A percentile compares a stretch with the other conserved stretches of the same genome.
These are phyloP conservation scores for Orestias chungarensis DNA, from an alignment of 2,797 vertebrate species.

Conservation along the genomic window DNA sequence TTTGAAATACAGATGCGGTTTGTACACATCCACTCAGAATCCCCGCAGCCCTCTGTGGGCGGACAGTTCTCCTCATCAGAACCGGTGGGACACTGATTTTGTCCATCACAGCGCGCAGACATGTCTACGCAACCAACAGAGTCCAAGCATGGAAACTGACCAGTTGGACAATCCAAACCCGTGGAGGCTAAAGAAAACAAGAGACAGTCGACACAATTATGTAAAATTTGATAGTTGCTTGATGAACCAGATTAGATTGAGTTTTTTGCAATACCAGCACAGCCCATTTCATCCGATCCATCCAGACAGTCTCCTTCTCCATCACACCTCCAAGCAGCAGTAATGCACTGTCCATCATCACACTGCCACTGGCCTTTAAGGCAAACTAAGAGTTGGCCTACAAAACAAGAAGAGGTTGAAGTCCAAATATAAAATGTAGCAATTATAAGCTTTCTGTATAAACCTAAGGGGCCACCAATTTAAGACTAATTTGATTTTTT, in stretches of 20 bases:
- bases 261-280: slow-evolving; percentile 62
- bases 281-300: slow-evolving; percentile 89
- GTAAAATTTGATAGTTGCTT: neutral
- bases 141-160: slow-evolving; percentile 80
- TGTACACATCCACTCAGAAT: slow-evolving; percentile 85
- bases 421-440: neutral
- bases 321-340: slow-evolving; percentile 84
- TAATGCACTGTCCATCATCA: slow-evolving; percentile 85
- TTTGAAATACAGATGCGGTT: slow-evolving; percentile 83
- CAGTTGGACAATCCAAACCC: slow-evolving; percentile 69
- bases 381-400: slow-evolving; percentile 53
- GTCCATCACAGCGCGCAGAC: slow-evolving; percentile 81
- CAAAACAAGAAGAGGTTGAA: neutral
- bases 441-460: neutral
- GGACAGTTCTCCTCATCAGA: slow-evolving; percentile 83
- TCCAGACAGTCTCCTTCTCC: slow-evolving; percentile 86
- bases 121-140: slow-evolving; percentile 75
- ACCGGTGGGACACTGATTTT: slow-evolving; percentile 81
- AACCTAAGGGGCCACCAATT: neutral
- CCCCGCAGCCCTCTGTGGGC: slow-evolving; percentile 71
- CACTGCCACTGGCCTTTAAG: slow-evolving; percentile 83
- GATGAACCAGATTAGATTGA: no score
- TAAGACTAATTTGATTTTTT: no score
- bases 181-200: neutral
- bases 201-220: neutral